Percentiles rank a stretch among this genome's conserved stretches.
These are phyloP conservation scores for Zaprionus ghesquierei DNA, from an alignment of 1,140 invertebrate species.

Conservation along the genomic window DNA sequence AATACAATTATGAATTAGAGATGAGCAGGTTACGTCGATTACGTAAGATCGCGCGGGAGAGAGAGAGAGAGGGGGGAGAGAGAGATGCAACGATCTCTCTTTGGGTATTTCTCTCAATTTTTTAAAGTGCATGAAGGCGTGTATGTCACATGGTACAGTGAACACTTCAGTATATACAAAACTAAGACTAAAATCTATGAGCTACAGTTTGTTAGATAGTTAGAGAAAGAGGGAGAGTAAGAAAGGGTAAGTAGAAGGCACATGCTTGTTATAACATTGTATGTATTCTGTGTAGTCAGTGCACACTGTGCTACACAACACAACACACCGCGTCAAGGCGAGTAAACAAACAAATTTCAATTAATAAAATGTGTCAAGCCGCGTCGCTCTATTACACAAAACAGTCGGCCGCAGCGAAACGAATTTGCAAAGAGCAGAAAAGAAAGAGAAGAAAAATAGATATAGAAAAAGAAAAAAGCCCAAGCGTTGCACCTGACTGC, in stretches of 20 bases:
- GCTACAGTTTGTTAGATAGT: not conserved
- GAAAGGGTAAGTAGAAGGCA: not conserved
- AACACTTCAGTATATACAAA: not conserved
- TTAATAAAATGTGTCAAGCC: constrained; percentile 79
- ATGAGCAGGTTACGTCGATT: constrained; percentile 3
- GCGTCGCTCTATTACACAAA: constrained; percentile 69
- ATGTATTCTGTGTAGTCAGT: constrained; percentile 17
- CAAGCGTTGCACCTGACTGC: constrained; percentile 59
- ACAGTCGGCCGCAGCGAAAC: constrained; percentile 11
- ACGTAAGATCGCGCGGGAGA: constrained; percentile 2
- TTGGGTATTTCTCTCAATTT: not conserved
- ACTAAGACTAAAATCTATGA: not conserved
- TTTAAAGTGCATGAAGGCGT: not conserved
- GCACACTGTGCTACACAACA: constrained; percentile 19
- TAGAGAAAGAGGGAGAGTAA: not conserved
- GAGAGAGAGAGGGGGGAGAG: not conserved
- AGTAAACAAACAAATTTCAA: constrained; percentile 76
- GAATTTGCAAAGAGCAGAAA: not conserved
- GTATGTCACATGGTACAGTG: not conserved
- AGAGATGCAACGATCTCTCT: constrained; percentile 4
- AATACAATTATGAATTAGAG: constrained; percentile 11
- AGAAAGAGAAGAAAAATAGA: constrained; percentile 5
- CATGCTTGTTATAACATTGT: not conserved
- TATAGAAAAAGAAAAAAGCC: constrained; percentile 6
- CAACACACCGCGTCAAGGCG: constrained; percentile 5